phyloP scores from a whole-genome alignment of 2,797 vertebrate species.

The Lutjanus campechanus region DNA sequence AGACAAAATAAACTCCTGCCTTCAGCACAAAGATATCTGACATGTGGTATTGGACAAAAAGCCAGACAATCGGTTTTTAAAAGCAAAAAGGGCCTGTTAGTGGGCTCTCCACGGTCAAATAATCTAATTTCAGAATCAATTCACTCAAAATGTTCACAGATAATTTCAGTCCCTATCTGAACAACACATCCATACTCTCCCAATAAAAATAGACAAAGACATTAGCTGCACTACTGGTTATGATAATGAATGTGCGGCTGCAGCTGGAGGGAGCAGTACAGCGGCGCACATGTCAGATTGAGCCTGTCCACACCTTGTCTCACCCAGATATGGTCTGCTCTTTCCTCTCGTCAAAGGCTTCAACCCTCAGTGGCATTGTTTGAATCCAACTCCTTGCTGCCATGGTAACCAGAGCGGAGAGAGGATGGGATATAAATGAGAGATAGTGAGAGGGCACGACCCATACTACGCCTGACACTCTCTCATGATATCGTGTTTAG shows the following conservation, averaged over 20 bases:
- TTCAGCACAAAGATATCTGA: not conserved
- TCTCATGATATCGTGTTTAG: conserved; percentile 53
- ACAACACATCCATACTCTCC: not conserved
- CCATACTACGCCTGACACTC: conserved; percentile 53
- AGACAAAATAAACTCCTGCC: not conserved
- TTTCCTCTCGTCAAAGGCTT: conserved; percentile 61
- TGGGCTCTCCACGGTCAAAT: conserved; percentile 1
- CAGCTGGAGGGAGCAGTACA: not conserved
- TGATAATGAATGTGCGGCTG: conserved; percentile 6
- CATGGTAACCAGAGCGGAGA: conserved; percentile 78
- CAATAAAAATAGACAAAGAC: not conserved
- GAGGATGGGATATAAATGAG: conserved; percentile 70
- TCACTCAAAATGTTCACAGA: not conserved
- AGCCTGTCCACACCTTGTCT: conserved; percentile 53
- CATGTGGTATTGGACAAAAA: not conserved
- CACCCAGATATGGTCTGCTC: conserved; percentile 35
- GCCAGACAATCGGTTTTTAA: not conserved
- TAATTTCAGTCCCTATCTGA: not conserved
- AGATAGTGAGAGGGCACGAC: conserved; percentile 74
- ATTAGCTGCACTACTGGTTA: not conserved
- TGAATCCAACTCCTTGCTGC: conserved; percentile 78
- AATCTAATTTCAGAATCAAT: conserved; percentile 1
- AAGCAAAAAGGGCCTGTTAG: not conserved
- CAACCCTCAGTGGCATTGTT: conserved; percentile 73
- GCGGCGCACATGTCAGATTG: not conserved